phyloP scores from a whole-genome alignment of 2,888 invertebrate genomes.

The Bellardia bayeri region DNA sequence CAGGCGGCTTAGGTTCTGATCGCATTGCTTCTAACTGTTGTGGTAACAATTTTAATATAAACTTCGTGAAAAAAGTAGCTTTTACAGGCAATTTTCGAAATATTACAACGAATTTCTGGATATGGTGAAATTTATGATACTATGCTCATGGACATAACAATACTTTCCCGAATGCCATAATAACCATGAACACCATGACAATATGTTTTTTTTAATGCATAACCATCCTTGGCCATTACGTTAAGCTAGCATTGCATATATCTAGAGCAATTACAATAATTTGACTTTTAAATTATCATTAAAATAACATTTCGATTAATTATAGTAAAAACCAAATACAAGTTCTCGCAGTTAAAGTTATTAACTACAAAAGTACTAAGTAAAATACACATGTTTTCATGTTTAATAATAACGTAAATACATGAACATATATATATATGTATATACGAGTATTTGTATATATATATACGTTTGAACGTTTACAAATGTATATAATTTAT shows the following conservation, averaged over 20 bases:
- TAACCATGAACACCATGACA: too few relatives aligned
- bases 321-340: constrained; percentile 24
- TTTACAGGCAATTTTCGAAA: too few relatives aligned
- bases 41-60: too few relatives aligned
- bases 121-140: too few relatives aligned
- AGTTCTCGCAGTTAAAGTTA: constrained; percentile 9
- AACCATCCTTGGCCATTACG: too few relatives aligned
- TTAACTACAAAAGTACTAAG: neutral
- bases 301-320: constrained; percentile 53
- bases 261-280: constrained; percentile 4
- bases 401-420: neutral
- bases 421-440: neutral
- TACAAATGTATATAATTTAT: constrained; percentile 29
- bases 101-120: too few relatives aligned
- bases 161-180: too few relatives aligned
- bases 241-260: neutral
- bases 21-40: too few relatives aligned
- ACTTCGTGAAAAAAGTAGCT: too few relatives aligned
- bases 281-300: constrained; percentile 13
- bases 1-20: too few relatives aligned
- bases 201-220: too few relatives aligned
- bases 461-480: neutral
- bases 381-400: constrained; percentile 5
- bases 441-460: neutral
- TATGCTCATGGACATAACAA: too few relatives aligned